A percentile compares a stretch with the other conserved stretches of the same genome.
Evolutionary conservation across 2,888 invertebrate genomes (phyloP).

Genomic region (Aromia moschata): DNA sequence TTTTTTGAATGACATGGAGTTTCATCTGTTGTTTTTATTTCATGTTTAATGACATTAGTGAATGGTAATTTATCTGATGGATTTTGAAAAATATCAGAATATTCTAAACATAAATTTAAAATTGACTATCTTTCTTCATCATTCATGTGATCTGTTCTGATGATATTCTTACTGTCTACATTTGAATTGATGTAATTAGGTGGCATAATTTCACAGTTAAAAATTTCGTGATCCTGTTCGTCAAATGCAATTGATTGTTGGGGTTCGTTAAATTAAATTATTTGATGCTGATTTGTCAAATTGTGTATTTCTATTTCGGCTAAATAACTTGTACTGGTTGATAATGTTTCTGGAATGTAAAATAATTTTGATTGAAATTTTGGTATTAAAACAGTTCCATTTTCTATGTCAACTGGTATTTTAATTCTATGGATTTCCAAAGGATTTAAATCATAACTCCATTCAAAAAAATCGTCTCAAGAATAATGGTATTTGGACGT

Average conservation of each 20-base stretch:
- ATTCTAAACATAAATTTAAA: neutral
- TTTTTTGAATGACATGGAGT: too few species aligned
- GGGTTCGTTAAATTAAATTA: neutral
- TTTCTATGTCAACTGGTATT: too few species aligned
- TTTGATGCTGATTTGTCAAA: neutral
- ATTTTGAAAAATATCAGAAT: too few species aligned
- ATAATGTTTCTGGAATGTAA: neutral
- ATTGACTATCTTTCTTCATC: neutral
- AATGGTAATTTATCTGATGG: too few species aligned
- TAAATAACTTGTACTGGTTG: neutral
- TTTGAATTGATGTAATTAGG: neutral
- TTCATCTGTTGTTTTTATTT: too few species aligned
- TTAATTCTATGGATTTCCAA: too few species aligned
- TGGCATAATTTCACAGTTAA: neutral
- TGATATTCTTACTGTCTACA: neutral
- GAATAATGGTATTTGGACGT: neutral
- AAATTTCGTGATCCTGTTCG: neutral
- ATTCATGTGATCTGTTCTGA: neutral
- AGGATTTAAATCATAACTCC: neutral
- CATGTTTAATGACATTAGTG: too few species aligned
- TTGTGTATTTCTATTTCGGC: neutral
- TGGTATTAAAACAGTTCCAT: neutral
- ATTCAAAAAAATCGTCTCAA: neutral
- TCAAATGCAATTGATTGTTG: neutral
- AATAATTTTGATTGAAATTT: neutral